A percentile compares a stretch with the other conserved stretches of the same genome.
phyloP scores from a whole-genome alignment of 2,797 vertebrate species.

The Chelon labrosus region DNA sequence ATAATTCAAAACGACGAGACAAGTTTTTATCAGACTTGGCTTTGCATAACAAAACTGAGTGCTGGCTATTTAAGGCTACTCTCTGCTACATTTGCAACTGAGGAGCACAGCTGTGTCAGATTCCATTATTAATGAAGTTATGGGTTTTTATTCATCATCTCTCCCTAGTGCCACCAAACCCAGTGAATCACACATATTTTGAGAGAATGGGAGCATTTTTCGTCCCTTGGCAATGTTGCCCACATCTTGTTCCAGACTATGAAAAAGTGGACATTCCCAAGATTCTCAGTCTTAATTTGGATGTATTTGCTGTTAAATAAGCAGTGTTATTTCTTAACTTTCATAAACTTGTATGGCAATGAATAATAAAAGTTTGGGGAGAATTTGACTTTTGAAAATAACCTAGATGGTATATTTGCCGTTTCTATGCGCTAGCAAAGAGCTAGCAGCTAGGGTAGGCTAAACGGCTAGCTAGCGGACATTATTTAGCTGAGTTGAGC shows the following conservation, averaged over 20 bases:
- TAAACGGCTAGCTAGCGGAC: no score
- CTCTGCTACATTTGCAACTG: slow-evolving; percentile 40
- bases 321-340: not conserved
- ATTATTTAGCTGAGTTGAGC: no score
- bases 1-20: slow-evolving; percentile 60
- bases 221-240: slow-evolving; percentile 39
- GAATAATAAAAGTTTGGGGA: no score
- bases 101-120: slow-evolving; percentile 65
- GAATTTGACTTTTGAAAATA: no score
- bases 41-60: slow-evolving; percentile 69
- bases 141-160: slow-evolving; percentile 66
- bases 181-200: slow-evolving; percentile 47
- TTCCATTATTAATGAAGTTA: slow-evolving; percentile 71
- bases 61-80: slow-evolving; percentile 58
- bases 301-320: not conserved
- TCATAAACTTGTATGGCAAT: no score
- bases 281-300: not conserved
- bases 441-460: no score
- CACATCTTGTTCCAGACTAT: slow-evolving; percentile 55
- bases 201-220: slow-evolving; percentile 50
- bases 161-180: slow-evolving; percentile 60
- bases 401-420: no score
- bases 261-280: slow-evolving; percentile 17
- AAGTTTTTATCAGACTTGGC: slow-evolving; percentile 44
- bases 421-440: no score